Evolutionary conservation across 2,797 vertebrate genomes (phyloP).

Genomic region (Anguilla megastoma): DNA sequence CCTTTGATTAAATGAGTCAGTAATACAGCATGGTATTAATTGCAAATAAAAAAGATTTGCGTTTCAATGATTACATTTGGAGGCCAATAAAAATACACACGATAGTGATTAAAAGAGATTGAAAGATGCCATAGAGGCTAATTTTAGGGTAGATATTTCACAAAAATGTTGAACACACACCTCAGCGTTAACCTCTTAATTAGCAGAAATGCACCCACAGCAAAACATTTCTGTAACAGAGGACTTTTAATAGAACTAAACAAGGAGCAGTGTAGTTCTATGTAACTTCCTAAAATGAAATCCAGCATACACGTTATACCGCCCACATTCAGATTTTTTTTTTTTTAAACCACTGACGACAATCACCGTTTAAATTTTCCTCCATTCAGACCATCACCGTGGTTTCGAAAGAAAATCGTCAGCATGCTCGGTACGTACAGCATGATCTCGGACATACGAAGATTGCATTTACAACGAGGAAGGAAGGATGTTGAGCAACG

Average conservation of each 20-base stretch:
- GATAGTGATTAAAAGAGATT: neutral
- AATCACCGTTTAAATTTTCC: neutral
- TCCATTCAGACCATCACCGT: neutral
- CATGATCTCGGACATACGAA: neutral
- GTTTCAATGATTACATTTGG: neutral
- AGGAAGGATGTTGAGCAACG: conserved; percentile 11
- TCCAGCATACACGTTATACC: neutral
- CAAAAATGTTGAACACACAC: neutral
- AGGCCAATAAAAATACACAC: neutral
- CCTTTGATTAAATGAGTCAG: neutral
- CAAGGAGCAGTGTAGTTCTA: neutral
- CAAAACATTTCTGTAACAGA: neutral
- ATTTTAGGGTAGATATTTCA: neutral
- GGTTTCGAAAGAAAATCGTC: neutral
- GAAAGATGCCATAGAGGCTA: too few relatives aligned
- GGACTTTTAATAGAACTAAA: neutral
- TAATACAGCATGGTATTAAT: neutral
- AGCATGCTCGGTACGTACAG: neutral
- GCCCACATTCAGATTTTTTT: neutral
- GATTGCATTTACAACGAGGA: neutral
- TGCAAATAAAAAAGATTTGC: neutral
- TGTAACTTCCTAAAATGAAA: neutral
- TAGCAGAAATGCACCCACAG: neutral
- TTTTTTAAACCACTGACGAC: neutral
- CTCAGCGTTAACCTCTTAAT: neutral